These are phyloP conservation scores for Nectonema munidae DNA, from an alignment of 2,888 invertebrate genomes.

Conservation along the genomic window DNA sequence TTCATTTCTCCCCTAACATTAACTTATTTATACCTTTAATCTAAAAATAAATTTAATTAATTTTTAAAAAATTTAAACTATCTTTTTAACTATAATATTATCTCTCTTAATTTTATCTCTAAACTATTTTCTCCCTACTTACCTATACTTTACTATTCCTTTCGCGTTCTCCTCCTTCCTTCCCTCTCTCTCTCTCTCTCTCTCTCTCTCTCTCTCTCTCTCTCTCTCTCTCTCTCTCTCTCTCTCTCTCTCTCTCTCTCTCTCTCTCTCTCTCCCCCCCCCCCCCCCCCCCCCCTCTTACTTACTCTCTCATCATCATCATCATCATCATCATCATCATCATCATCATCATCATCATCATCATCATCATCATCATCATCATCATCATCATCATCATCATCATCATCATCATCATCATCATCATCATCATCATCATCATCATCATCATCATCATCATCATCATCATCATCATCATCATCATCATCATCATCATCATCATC, in stretches of 20 bases:
- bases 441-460: background rate
- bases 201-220: conserved; percentile 12
- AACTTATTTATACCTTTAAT: too few relatives aligned
- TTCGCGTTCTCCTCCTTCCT: conserved; percentile 11
- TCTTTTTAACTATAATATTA: too few relatives aligned
- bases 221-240: conserved; percentile 11
- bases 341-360: conserved; percentile 9
- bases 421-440: conserved; percentile 7
- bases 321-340: conserved; percentile 8
- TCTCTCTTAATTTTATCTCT: conserved; percentile 16
- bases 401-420: conserved; percentile 8
- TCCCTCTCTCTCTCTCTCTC: conserved; percentile 12
- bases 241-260: conserved; percentile 13
- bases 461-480: conserved; percentile 1
- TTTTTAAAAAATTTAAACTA: too few relatives aligned
- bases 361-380: conserved; percentile 8
- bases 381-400: conserved; percentile 1
- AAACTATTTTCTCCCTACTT: conserved; percentile 9
- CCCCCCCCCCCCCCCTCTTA: background rate
- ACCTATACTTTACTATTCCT: conserved; percentile 1
- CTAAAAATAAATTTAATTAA: too few relatives aligned
- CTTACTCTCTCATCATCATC: conserved; percentile 7
- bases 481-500: background rate
- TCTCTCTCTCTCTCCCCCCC: conserved; percentile 1
- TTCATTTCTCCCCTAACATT: too few relatives aligned